Evolutionary conservation across 2,113 vertebrate species (phyloP).

Genomic region (Hippocampus abdominalis): DNA sequence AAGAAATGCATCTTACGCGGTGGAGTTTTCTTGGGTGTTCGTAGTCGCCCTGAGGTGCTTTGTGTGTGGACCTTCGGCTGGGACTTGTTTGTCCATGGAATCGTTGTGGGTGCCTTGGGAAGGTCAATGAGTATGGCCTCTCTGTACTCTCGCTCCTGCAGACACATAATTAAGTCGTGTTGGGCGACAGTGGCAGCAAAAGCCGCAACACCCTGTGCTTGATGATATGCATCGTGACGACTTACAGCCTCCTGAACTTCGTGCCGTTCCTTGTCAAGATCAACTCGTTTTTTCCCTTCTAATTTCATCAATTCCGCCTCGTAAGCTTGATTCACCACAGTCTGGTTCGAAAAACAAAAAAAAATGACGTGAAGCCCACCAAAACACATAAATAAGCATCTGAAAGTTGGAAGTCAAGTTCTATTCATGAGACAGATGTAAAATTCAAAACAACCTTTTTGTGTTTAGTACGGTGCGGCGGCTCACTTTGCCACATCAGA

Average conservation of each 20-base stretch:
- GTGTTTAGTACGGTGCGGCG: conserved; percentile 49
- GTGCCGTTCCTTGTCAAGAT: conserved; percentile 67
- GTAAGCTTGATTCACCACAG: conserved; percentile 74
- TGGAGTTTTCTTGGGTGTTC: conserved; percentile 71
- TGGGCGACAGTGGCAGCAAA: not conserved
- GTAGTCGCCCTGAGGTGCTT: conserved; percentile 59
- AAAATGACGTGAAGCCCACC: not conserved
- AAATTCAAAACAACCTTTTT: conserved; percentile 34
- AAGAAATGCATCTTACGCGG: conserved; percentile 72
- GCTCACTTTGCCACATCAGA: conserved; percentile 52
- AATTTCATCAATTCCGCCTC: conserved; percentile 78
- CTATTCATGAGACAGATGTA: not conserved
- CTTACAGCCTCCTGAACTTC: conserved; percentile 70
- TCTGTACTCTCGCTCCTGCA: conserved; percentile 81
- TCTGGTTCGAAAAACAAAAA: conserved; percentile 5
- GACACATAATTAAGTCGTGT: not conserved
- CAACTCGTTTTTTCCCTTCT: conserved; percentile 69
- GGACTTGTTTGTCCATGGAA: conserved; percentile 65
- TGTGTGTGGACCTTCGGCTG: conserved; percentile 47
- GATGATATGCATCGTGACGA: not conserved
- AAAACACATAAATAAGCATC: not conserved
- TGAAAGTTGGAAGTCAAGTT: not conserved
- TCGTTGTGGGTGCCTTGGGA: conserved; percentile 59
- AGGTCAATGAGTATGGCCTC: conserved; percentile 75
- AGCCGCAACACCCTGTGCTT: not conserved